Base-by-base conservation (phyloP, 2,888 invertebrate species). In the Napeogenes sylphis region DNA sequence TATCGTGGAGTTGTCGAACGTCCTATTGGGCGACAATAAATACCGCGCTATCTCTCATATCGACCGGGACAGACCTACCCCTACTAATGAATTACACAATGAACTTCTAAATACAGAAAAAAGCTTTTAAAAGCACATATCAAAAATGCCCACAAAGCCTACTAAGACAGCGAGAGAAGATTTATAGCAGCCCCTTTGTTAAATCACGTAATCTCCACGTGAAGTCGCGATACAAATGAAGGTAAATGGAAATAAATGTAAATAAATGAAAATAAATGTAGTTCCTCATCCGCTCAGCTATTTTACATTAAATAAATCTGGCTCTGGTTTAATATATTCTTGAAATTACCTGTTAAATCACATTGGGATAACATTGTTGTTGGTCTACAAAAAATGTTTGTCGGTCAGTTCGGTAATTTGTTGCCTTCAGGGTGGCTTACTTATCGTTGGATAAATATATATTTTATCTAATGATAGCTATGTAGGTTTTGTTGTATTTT, bases 51-150 rank as follows among this genome's bases (percentile, higher is more conserved):
- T 90, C 90, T 86, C 78, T 81, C 87, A 87, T 90, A 90, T 90
- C 89, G 86, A 84, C 78, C 83, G 83, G 79, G 81, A 78, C 81
- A 80, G 83, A 84, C 86, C 85, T 84, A 84, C 83, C 86, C 84
- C 82, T 81, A 75, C 87, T 90, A 90, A 90, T 90, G 90, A 90
- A 90, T 90, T 88, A 90, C 87, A 90, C 90, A 90, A 90, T 89
- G 89, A 90, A 88, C 83, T 87, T 90, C 90, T 90, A 88, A 90
- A 90, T 90, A 90, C 90, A 90, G 88, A 90, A 90, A 90, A 90
- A 90, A 90, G 90, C 90, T 90, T 90, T 90, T 90, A 90, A 89
- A 90, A 87, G 90, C 90, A 90, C 90, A 90, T 88, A 90, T 90
- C 90, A 90, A 90, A 90, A 90, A 89, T 90, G 81, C 89, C 87